Evolutionary conservation across 2,113 vertebrate species (phyloP), one percentile per base, ranked within the genome.

Genomic region (Oncorhynchus gorbuscha): DNA sequence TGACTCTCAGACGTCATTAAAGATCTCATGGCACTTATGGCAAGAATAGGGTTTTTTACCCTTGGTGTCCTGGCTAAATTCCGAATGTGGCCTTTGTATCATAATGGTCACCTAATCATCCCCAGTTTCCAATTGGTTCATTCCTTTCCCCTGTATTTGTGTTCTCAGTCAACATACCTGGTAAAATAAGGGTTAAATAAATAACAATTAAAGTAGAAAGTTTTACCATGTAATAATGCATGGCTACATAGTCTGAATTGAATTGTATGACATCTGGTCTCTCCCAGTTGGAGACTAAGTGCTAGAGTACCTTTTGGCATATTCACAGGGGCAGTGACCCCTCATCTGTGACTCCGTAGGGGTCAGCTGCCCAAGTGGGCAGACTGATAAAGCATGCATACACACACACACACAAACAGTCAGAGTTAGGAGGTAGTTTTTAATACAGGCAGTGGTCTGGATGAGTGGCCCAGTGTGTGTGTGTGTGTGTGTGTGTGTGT

Each of bases 361-460:
- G 62, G 22, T n/a, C 61, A 64, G 1, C 16, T 64, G 71, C 59
- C 28, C 20, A n/a, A 35, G 30, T 73, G 55, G 59, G 16, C 22
- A 28, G 58, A 13, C 28, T n/a, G 71, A 32, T 7, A 3, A 11
- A 61, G 55, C 22, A 59, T 7, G 8, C 14, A 59, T 49, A 72
- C 26, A 61, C 26, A 61, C 26, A 61, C 70, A 72, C 20, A 72
- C 48, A 72, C 24, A 72, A 9, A 72, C 71, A 72, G 30, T 55
- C 7, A 55, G 14, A 58, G 39, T 48, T 16, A 16, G 18, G 51
- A 58, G 51, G 51, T 16, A 16, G 13, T 13, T 20, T 58, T 20
- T 58, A 58, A 4, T 58, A 58, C 39, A 45, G 39, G 39, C 39
- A 45, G 8, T 45, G 8, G 39, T 45, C 9, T 28, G 26, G 12